phyloP scores from a whole-genome alignment of 2,888 invertebrate species.

The Tineola bisselliella region DNA sequence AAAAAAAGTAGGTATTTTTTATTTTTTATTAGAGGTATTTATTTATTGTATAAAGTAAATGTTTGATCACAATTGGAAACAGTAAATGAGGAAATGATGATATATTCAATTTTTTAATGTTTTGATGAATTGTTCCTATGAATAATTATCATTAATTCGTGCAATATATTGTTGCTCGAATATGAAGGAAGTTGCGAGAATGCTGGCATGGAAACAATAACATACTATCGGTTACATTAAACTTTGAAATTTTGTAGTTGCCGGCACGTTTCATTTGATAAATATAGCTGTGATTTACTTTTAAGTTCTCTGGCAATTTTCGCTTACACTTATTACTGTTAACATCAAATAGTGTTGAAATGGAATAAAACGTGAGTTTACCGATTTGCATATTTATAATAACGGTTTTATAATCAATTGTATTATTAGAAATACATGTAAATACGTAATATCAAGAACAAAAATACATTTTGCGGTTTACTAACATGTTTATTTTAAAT shows the following conservation, averaged over 20 bases:
- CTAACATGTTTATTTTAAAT: too few relatives aligned
- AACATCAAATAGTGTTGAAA: neutral
- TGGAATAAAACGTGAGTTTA: neutral
- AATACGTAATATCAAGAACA: too few relatives aligned
- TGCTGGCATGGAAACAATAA: slow-evolving; percentile 32
- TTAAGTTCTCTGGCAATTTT: neutral
- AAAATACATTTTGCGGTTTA: too few relatives aligned
- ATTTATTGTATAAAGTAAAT: too few relatives aligned
- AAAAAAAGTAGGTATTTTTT: too few relatives aligned
- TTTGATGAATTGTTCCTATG: neutral
- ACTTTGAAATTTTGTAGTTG: slow-evolving; percentile 22
- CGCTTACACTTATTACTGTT: neutral
- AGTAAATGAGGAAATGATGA: neutral
- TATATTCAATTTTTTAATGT: neutral
- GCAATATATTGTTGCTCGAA: neutral
- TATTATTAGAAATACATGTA: too few relatives aligned
- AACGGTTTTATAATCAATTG: too few relatives aligned
- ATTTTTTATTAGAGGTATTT: too few relatives aligned
- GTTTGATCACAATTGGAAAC: neutral
- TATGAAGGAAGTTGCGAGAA: neutral
- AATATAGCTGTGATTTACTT: neutral
- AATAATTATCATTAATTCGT: neutral
- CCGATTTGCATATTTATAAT: too few relatives aligned
- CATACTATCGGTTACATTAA: slow-evolving; percentile 44
- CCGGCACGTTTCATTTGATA: neutral